Conservation (phyloP, 2,797 vertebrate genomes). For the Mormyrops attenuatus region DNA sequence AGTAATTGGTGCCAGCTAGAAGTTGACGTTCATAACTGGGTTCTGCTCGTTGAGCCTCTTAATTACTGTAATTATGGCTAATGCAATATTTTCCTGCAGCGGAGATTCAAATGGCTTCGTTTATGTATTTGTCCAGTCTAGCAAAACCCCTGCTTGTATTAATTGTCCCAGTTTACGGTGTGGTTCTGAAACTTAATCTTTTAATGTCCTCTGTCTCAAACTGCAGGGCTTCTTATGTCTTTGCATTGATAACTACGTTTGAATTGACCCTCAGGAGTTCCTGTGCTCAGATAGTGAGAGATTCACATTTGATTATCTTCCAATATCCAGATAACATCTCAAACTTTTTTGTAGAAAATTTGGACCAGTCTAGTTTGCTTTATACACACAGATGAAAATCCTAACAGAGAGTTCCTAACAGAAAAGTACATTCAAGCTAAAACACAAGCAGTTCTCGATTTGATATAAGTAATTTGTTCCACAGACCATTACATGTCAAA, state of each 20-base stretch:
- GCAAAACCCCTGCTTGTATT: not conserved
- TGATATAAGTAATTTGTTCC: not conserved
- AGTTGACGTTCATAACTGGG: not conserved
- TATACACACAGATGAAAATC: not conserved
- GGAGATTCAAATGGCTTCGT: not conserved
- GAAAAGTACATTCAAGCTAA: not conserved
- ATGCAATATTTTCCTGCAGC: not conserved
- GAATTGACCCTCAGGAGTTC: not conserved
- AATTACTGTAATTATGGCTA: constrained; percentile 9
- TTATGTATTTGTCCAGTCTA: not conserved
- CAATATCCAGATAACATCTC: not conserved
- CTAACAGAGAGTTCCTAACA: not conserved
- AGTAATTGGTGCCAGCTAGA: not conserved
- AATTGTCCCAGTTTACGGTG: not conserved
- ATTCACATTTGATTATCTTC: not conserved
- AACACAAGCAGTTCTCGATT: not conserved
- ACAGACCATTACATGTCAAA: not conserved
- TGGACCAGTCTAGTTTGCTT: not conserved
- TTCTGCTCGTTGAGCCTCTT: not conserved
- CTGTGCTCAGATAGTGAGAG: not conserved
- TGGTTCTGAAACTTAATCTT: not conserved
- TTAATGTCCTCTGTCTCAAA: not conserved
- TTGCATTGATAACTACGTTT: not conserved
- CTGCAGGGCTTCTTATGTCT: not conserved
- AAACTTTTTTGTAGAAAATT: not conserved